Evolutionary conservation across 1,140 invertebrate species (phyloP), one percentile per base, ranked within the genome.

Genomic region (Ruditapes philippinarum): DNA sequence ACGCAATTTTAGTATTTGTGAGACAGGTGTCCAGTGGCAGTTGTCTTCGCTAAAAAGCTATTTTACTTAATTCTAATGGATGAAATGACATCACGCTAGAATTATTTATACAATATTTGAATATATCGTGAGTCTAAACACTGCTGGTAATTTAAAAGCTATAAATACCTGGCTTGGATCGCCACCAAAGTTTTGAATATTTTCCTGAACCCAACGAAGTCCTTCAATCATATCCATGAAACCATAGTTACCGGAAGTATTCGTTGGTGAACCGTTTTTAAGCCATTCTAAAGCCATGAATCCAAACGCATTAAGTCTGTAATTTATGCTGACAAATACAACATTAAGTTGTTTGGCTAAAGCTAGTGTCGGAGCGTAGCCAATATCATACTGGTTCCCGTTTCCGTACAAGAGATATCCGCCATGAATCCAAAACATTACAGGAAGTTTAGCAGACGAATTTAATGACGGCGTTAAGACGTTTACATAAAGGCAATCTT

Each of bases 391-490:
- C 25, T 28, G n/a, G 51, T 70, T 83, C 38, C 90, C 91, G 57
- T 91, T 91, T 65, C 80, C 89, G 40, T 89, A 81, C 38, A 99
- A 96, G 96, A 99, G 99, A 11, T 98, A 98, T 73, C 98, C 98
- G 60, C 98, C 98, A 95, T 98, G 99, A 88, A 99, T 97, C 80
- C 97, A 98, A 1, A 98, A 96, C 97, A 98, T 97, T 0, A 98
- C 97, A 0, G 97, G 97, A 0, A 93, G 91, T 14, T 83, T 83
- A 14, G 87, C 86, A 42, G 31, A 79, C 0, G 62, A 40, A 62
- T 91, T 86, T 9, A 92, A 33, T 28, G 92, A 78, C 14, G 93
- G 94, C 3, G 94, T 92, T 91, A 92, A 94, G 0, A 95, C 89
- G 62, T 95, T 94, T 1, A 94, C 60, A 60, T 89, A 94, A 0